Percentiles rank a stretch among this genome's conserved stretches.
These are phyloP conservation scores for Oxycera nigricornis DNA, from an alignment of 2,888 invertebrate genomes.

Conservation along the genomic window DNA sequence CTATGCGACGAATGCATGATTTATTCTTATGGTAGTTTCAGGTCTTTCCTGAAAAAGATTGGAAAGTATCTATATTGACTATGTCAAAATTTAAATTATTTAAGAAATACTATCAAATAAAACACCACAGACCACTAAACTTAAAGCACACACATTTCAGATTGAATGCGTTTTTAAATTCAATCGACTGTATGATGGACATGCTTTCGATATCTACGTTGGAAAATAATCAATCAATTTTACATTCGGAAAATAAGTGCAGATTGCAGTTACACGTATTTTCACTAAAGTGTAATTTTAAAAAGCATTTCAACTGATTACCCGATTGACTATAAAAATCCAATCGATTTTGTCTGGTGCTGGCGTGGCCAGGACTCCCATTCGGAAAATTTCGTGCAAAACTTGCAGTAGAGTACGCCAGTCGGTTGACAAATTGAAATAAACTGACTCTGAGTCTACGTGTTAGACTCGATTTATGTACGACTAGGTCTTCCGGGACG, in stretches of 20 bases:
- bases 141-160: no score
- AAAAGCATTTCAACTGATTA: slow-evolving; percentile 32
- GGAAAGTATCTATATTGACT: no score
- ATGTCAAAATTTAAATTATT: no score
- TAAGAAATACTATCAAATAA: no score
- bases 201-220: no score
- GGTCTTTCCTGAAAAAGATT: no score
- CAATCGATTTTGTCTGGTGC: slow-evolving; percentile 23
- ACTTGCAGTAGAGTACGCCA: slow-evolving; percentile 2
- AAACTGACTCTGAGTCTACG: slow-evolving; percentile 23
- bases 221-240: background rate
- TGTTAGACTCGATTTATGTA: slow-evolving; percentile 29
- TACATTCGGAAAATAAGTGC: slow-evolving; percentile 4
- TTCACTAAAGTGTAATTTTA: slow-evolving; percentile 20
- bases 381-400: background rate
- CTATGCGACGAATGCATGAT: no score
- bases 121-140: no score
- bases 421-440: slow-evolving; percentile 38
- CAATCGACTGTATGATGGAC: no score
- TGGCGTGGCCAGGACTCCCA: background rate
- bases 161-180: no score
- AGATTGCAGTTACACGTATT: slow-evolving; percentile 30
- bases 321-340: slow-evolving; percentile 19
- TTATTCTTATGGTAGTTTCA: no score
- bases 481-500: background rate